Percentiles rank a stretch among this genome's conserved stretches.
Conservation (phyloP, 2,797 vertebrate genomes). For the Schizothorax lantsangensis region DNA sequence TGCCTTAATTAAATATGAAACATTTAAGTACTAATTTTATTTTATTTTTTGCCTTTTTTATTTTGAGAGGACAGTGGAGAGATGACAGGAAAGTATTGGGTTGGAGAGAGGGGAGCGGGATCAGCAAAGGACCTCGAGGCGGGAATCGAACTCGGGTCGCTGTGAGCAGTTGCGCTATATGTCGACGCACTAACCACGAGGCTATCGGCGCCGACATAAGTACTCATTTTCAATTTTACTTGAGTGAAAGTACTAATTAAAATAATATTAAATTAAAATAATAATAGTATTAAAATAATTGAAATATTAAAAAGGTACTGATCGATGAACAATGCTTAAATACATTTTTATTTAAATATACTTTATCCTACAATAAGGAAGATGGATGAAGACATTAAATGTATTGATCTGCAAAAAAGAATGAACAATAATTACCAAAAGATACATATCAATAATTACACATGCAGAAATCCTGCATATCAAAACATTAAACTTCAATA, state of each 20-base stretch:
- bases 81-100: too few relatives aligned
- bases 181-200: too few relatives aligned
- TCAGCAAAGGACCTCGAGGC: too few relatives aligned
- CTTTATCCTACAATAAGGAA: not conserved
- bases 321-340: not conserved
- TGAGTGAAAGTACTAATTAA: not conserved
- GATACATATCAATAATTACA: not conserved
- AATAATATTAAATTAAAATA: not conserved
- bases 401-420: not conserved
- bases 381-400: constrained; percentile 4
- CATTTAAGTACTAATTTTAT: too few relatives aligned
- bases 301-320: not conserved
- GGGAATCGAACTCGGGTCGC: too few relatives aligned
- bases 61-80: too few relatives aligned
- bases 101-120: too few relatives aligned
- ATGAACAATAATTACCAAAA: not conserved
- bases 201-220: too few relatives aligned
- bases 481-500: not conserved
- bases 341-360: not conserved
- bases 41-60: too few relatives aligned
- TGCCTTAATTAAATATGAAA: not conserved
- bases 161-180: too few relatives aligned
- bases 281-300: not conserved
- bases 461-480: not conserved
- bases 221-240: not conserved